Evolutionary conservation across 2,797 vertebrate genomes (phyloP), one percentile per base, ranked within the genome.

Genomic region (Enteromius fasciolatus): DNA sequence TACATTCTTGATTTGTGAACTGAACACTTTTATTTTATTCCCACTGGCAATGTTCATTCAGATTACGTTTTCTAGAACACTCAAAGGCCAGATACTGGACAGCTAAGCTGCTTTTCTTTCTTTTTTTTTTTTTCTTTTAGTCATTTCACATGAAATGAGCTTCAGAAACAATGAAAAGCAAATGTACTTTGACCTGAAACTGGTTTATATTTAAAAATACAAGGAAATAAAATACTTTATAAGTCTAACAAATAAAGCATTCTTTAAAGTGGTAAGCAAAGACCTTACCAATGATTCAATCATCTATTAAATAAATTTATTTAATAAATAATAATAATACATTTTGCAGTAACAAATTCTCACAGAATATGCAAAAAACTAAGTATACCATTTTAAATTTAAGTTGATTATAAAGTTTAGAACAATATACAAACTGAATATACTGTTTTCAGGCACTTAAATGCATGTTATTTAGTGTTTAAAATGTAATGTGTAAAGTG

Each of bases 41-140:
- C 36, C 33, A 31, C 20, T 80, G 44, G 74, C 41, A 79, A 44
- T n/a, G 44, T 67, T 52, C 59, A 46, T 44, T 63, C 57, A 41
- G 39, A 70, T 77, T 79, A 83, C 1, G 9, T 68, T 85, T 87
- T 88, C 82, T 70, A 84, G 68, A 84, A 78, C 83, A 76, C 3
- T 14, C 25, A 17, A 39, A 39, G 80, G 70, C 67, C 41, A 69
- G 70, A 59, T 46, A 14, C 54, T 52, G 8, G 61, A 76, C 50
- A 52, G 50, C 23, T 52, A 52, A 33, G 12, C 33, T 66, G 17
- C 6, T 75, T 52, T 17, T 61, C 50, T 20, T 11, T 50, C 17
- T 66, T n/a, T 39, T 36, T 64, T 3, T 31, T 66, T 2, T 11
- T 4, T 5, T 12, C 50, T 20, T 72, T 78, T 23, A 61, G 7